A percentile compares a stretch with the other conserved stretches of the same genome.
These are phyloP conservation scores for Grallaria varia DNA, from an alignment of 2,113 vertebrate genomes.

Conservation along the genomic window DNA sequence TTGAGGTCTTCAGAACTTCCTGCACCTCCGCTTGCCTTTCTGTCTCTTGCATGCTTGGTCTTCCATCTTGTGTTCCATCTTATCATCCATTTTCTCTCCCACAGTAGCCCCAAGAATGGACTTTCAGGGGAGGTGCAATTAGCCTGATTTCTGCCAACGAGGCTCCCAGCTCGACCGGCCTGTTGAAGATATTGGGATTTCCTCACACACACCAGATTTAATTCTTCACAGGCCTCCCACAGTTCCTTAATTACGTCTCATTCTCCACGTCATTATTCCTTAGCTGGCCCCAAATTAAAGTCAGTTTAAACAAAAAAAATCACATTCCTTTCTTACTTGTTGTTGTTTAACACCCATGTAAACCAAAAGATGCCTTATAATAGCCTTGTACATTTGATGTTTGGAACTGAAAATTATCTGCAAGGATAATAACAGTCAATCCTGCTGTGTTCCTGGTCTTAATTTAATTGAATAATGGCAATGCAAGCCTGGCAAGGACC, in stretches of 20 bases:
- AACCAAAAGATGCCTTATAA: not conserved
- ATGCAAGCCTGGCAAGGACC: not conserved
- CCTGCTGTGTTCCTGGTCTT: not conserved
- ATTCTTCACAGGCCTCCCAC: not conserved
- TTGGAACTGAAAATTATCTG: not conserved
- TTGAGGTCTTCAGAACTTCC: not conserved
- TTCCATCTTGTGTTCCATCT: not conserved
- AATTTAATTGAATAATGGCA: constrained; percentile 36
- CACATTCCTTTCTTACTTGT: not conserved
- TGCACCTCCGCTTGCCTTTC: not conserved
- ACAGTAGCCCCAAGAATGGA: not conserved
- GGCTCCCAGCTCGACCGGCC: rapidly evolving
- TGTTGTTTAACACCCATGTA: not conserved
- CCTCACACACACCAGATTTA: not conserved
- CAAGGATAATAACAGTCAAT: not conserved
- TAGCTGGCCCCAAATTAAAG: not conserved
- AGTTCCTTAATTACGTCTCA: not conserved
- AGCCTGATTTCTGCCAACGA: not conserved
- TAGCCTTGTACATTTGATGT: not conserved
- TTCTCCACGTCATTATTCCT: not conserved
- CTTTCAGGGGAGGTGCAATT: not conserved
- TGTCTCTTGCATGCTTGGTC: not conserved
- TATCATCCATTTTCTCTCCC: not conserved
- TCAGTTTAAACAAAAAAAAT: not conserved
- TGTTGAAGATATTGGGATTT: not conserved